Evolutionary conservation across 2,797 vertebrate species (phyloP).

Genomic region (Ibycter americanus): DNA sequence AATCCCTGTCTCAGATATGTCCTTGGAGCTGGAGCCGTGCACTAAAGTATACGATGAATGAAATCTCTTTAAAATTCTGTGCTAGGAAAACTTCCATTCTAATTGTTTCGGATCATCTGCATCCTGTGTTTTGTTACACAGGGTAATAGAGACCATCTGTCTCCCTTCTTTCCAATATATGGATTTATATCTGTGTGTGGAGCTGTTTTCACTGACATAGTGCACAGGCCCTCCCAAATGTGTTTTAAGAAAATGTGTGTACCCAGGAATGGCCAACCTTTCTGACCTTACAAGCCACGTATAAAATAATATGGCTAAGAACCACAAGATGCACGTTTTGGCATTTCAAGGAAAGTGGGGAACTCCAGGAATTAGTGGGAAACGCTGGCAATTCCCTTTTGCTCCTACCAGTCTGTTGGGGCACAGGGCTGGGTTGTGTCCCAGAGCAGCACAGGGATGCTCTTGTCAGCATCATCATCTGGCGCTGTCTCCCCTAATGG

Average conservation of each 20-base stretch:
- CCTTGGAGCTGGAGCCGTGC: not conserved
- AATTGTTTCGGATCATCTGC: conserved; percentile 16
- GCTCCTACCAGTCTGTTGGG: not conserved
- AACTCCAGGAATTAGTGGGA: not conserved
- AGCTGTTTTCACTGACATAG: not conserved
- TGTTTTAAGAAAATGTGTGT: not conserved
- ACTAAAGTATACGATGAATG: not conserved
- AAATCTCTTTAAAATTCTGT: not conserved
- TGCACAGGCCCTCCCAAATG: not conserved
- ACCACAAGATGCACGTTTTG: not conserved
- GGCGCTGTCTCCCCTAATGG: not conserved
- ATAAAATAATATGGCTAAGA: not conserved
- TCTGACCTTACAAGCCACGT: not conserved
- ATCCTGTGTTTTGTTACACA: not conserved
- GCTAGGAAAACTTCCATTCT: not conserved
- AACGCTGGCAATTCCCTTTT: accelerated
- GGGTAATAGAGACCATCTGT: not conserved
- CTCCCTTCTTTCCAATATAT: not conserved
- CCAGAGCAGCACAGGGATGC: not conserved
- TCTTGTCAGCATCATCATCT: not conserved
- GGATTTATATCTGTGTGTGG: not conserved
- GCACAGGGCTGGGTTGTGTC: accelerated
- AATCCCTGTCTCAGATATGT: not conserved
- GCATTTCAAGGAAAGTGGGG: accelerated
- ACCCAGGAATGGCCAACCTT: not conserved